Conservation (phyloP, 2,797 vertebrate species). For the Sciaenops ocellatus region DNA sequence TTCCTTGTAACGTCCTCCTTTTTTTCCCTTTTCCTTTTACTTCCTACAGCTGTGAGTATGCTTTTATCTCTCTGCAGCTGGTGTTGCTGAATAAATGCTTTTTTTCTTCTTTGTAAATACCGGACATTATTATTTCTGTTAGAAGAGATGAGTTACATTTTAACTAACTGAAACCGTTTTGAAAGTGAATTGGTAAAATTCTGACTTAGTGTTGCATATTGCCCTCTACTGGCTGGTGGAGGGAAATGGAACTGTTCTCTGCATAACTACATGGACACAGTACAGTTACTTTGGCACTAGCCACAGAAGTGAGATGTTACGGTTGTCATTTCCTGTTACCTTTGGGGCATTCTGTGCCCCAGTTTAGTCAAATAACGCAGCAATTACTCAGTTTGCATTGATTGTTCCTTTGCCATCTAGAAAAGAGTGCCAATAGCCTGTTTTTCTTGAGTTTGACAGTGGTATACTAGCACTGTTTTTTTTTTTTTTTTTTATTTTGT, state of each 20-base stretch:
- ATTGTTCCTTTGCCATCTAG: constrained; percentile 58
- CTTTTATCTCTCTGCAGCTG: constrained; percentile 55
- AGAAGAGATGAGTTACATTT: neutral
- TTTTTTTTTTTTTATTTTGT: too few species aligned
- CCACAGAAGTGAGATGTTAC: constrained; percentile 31
- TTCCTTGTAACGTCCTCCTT: constrained; percentile 66
- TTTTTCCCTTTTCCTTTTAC: constrained; percentile 52
- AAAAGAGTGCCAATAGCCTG: constrained; percentile 52
- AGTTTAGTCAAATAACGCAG: constrained; percentile 48
- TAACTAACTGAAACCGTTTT: neutral
- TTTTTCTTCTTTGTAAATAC: constrained; percentile 72
- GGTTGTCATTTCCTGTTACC: constrained; percentile 45
- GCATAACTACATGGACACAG: neutral
- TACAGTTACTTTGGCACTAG: constrained; percentile 26
- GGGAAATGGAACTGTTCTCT: neutral
- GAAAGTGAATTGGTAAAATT: neutral
- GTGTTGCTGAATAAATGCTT: constrained; percentile 84
- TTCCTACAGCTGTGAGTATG: constrained; percentile 59
- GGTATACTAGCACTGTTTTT: constrained; percentile 49
- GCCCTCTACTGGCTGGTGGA: constrained; percentile 45
- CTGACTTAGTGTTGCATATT: neutral
- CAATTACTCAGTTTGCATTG: constrained; percentile 55
- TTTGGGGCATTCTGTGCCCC: constrained; percentile 40
- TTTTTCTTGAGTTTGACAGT: constrained; percentile 56
- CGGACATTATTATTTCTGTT: constrained; percentile 6